These are phyloP conservation scores for Drosophila repletoides DNA, from an alignment of 1,140 invertebrate species.

Conservation along the genomic window DNA sequence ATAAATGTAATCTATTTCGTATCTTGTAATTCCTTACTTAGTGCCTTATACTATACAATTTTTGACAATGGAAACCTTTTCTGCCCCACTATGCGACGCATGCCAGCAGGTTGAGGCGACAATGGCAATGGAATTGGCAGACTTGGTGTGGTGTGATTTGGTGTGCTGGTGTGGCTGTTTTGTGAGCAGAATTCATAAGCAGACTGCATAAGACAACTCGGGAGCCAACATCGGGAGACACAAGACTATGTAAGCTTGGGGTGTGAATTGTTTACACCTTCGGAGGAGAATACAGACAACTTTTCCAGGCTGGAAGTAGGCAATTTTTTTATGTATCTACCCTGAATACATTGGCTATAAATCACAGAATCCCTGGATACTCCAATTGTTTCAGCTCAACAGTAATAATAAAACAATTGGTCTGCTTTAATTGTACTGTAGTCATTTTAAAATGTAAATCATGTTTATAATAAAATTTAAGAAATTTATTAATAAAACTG, in stretches of 20 bases:
- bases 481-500: no score
- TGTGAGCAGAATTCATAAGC: constrained; percentile 69
- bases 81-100: constrained; percentile 15
- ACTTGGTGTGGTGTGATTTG: constrained; percentile 35
- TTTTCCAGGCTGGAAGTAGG: constrained; percentile 29
- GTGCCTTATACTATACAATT: no score
- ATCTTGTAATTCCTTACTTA: no score
- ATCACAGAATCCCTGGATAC: constrained; percentile 37
- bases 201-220: constrained; percentile 29
- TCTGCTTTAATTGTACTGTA: no score
- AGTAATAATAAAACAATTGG: not conserved
- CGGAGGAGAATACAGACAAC: constrained; percentile 8
- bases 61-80: not conserved
- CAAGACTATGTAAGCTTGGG: constrained; percentile 13
- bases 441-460: no score
- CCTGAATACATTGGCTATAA: constrained; percentile 61
- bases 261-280: constrained; percentile 48
- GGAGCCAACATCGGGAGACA: constrained; percentile 25
- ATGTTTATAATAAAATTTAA: no score
- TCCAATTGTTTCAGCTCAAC: not conserved
- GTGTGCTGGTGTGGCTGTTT: constrained; percentile 21
- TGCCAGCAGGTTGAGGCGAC: constrained; percentile 32
- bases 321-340: constrained; percentile 41
- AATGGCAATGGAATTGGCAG: constrained; percentile 60
- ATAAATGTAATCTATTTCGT: no score